Evolutionary conservation across 2,113 vertebrate genomes (phyloP), one percentile per base, ranked within the genome.

Genomic region (Prietella phreatophila): DNA sequence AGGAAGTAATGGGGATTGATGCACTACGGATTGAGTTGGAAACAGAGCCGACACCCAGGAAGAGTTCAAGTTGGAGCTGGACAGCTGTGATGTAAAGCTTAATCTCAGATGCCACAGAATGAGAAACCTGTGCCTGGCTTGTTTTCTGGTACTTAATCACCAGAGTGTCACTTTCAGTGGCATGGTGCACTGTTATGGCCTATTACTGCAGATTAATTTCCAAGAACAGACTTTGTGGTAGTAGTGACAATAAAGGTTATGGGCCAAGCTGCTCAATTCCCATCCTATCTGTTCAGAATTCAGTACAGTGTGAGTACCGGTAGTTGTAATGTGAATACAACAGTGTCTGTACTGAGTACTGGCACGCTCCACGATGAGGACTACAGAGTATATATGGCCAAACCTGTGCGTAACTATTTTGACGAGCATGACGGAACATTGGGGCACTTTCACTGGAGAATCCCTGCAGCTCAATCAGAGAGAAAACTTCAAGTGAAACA

Each of bases 1-100:
- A 96, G 95, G 94, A 95, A 93, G 93, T 96, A 97, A 97, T 97
- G 96, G 96, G 95, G 96, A 97, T 95, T 96, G 96, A 97, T 97
- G 95, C 96, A 95, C 95, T 97, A 96, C 94, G 95, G 95, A 95
- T 96, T 96, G 95, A 95, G 95, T 86, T 86, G 94, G 91, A 92
- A 95, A 91, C 93, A 92, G 94, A 95, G 96, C 95, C 96, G 96
- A 96, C 95, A 95, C 91, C 92, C 91, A 63, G 86, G 61, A 85
- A 82, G 78, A 82, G 86, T 90, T 90, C 89, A 88, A 85, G 84
- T 86, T 78, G 53, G 61, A 82, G 63, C n/a, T 56, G 47, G 22
- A 47, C 42, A 69, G 56, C 87, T 78, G 25, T 88, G 89, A 86
- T 65, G 27, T 79, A 63, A 80, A 90, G 36, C 53, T 88, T 84